A percentile compares a stretch with the other conserved stretches of the same genome.
Evolutionary conservation across 1,140 invertebrate genomes (phyloP).

Genomic region (Bombus fervidus): DNA sequence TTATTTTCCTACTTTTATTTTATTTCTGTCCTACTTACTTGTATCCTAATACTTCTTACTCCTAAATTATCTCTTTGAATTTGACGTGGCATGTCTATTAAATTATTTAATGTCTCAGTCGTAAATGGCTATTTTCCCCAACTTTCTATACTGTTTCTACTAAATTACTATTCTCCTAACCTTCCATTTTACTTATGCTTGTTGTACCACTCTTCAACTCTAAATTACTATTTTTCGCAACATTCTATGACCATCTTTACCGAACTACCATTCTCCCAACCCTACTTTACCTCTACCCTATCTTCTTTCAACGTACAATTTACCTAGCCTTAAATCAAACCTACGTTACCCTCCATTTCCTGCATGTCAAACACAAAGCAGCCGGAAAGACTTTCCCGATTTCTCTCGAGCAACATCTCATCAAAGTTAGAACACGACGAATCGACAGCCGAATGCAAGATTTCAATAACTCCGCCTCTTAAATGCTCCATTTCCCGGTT

Average conservation of each 20-base stretch:
- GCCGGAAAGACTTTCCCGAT: background rate
- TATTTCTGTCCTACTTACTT: background rate
- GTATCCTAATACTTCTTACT: background rate
- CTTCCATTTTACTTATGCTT: too few relatives aligned
- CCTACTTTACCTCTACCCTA: background rate
- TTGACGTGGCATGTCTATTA: too few relatives aligned
- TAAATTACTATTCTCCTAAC: too few relatives aligned
- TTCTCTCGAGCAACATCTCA: background rate
- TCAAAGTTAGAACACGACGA: background rate
- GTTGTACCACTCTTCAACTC: too few relatives aligned
- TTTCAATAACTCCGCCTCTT: background rate
- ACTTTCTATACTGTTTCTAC: too few relatives aligned
- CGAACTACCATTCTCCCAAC: background rate
- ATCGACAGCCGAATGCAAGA: background rate
- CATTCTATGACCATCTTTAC: background rate
- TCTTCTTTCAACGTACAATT: background rate
- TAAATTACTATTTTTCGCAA: background rate
- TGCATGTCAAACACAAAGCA: background rate
- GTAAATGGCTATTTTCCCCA: too few relatives aligned
- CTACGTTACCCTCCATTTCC: background rate
- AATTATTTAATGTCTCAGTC: too few relatives aligned
- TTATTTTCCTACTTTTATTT: background rate
- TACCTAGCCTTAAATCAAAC: background rate
- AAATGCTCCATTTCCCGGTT: background rate
- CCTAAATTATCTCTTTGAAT: too few relatives aligned